phyloP scores from a whole-genome alignment of 2,797 vertebrate genomes.

The Mycteria americana region DNA sequence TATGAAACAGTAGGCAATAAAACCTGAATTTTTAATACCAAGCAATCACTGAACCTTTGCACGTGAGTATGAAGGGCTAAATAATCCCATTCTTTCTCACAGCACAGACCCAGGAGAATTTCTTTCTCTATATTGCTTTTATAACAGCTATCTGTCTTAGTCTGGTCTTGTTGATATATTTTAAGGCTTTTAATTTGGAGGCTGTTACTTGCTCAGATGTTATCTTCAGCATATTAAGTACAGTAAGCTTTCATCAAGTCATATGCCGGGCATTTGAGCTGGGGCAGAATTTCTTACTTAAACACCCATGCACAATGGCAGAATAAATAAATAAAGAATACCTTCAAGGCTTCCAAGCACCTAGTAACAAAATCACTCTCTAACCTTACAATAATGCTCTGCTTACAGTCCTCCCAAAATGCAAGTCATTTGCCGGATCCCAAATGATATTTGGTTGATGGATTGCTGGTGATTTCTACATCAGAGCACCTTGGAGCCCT shows the following conservation, averaged over 20 bases:
- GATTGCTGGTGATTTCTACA: constrained; percentile 78
- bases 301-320: background rate
- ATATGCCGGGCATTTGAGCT: background rate
- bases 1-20: constrained; percentile 52
- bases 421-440: constrained; percentile 71
- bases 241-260: constrained; percentile 1
- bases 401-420: constrained; percentile 61
- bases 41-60: constrained; percentile 29
- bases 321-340: constrained; percentile 50
- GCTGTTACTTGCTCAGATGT: constrained; percentile 51
- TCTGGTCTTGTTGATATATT: constrained; percentile 68
- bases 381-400: constrained; percentile 70
- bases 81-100: constrained; percentile 23
- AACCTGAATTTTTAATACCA: constrained; percentile 33
- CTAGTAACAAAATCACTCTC: constrained; percentile 43
- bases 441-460: constrained; percentile 73
- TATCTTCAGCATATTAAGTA: constrained; percentile 59
- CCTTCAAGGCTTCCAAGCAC: constrained; percentile 48
- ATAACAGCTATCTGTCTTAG: constrained; percentile 68
- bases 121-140: constrained; percentile 59
- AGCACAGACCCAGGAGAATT: constrained; percentile 39
- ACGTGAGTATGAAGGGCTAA: constrained; percentile 1
- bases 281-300: constrained; percentile 38
- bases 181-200: constrained; percentile 60
- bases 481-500: constrained; percentile 77